Base-by-base conservation (phyloP, 2,113 vertebrate species). In the Bambusicola thoracicus region DNA sequence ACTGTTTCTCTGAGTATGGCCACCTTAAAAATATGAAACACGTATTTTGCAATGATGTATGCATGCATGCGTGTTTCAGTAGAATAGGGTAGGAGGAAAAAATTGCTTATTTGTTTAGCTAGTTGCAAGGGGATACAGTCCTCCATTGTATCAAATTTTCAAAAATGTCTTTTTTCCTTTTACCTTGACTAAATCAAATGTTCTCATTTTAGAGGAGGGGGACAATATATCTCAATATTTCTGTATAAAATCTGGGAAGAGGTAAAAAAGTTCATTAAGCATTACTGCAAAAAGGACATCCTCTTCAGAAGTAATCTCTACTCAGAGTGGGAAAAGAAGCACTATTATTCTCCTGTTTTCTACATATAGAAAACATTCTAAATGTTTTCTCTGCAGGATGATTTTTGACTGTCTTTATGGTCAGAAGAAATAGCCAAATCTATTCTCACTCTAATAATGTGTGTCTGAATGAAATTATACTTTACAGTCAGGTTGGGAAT, bases 61-160 rank as follows among this genome's bases (percentile, higher is more conserved):
- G 36, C 21, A 22, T 20, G 3, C 3, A 15, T 9, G 24, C 16
- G 21, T 7, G 22, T 84, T 80, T 70, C 41, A 75, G 29, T 4
- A 68, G 20, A 72, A 13, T 51, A 17, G 29, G 74, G 3, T 0
- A 5, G 58, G 21, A 78, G 21, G 53, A 58, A 62, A 46, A 38
- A 69, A 29, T 48, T 0, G 9, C 10, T 25, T 38, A 13, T 66
- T 46, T 86, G 10, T 34, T 34, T 16, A 27, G 27, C 49, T 27
- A 79, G 49, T 69, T 56, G 53, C 20, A 51, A 17, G 0, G 0
- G 1, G 34, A 49, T 19, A 44, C 1, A 22, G 4, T 46, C 74
- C 18, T 59, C 14, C 21, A 59, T 46, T 8, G 2, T 58, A 6
- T 48, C 13, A 55, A 41, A 75, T 79, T 89, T 93, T 89, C 38